Percentiles rank a stretch among this genome's conserved stretches.
Evolutionary conservation across 2,797 vertebrate genomes (phyloP).

Genomic region (Chelon auratus): DNA sequence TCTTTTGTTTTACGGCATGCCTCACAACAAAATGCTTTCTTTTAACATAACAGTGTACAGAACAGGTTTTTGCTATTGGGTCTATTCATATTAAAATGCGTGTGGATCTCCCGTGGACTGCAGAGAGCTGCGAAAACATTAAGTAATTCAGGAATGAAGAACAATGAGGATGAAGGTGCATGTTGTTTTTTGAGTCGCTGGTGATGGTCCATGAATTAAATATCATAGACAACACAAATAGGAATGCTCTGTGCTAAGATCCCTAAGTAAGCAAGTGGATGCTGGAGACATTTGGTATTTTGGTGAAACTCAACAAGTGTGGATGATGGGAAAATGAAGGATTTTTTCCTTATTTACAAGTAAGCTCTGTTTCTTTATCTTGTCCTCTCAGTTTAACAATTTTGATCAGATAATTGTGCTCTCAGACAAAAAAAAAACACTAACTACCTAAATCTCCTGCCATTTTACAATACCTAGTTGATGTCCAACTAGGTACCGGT

Average conservation of each 20-base stretch:
- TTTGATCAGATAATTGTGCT: neutral
- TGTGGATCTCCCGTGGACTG: conserved; percentile 22
- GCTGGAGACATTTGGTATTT: conserved; percentile 8
- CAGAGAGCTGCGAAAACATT: conserved; percentile 13
- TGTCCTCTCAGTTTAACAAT: neutral
- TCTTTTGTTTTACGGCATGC: conserved; percentile 47
- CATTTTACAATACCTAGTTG: too few relatives aligned
- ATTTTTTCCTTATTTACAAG: neutral
- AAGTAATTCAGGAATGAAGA: conserved; percentile 31
- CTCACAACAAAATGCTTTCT: conserved; percentile 59
- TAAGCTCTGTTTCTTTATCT: neutral
- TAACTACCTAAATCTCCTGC: too few relatives aligned
- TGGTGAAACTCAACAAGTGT: conserved; percentile 18
- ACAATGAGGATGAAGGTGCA: conserved; percentile 30
- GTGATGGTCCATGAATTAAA: conserved; percentile 62
- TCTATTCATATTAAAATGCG: conserved; percentile 49
- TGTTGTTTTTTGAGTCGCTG: conserved; percentile 44
- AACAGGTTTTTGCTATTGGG: conserved; percentile 16
- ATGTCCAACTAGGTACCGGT: too few relatives aligned
- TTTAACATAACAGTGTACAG: conserved; percentile 37
- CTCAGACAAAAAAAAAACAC: neutral
- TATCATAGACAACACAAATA: conserved; percentile 43
- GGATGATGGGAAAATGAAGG: neutral
- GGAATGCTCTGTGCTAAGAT: conserved; percentile 23
- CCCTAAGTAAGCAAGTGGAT: conserved; percentile 17